Evolutionary conservation across 2,888 invertebrate species (phyloP), one percentile per base, ranked within the genome.

Genomic region (Phyto melanocephala): DNA sequence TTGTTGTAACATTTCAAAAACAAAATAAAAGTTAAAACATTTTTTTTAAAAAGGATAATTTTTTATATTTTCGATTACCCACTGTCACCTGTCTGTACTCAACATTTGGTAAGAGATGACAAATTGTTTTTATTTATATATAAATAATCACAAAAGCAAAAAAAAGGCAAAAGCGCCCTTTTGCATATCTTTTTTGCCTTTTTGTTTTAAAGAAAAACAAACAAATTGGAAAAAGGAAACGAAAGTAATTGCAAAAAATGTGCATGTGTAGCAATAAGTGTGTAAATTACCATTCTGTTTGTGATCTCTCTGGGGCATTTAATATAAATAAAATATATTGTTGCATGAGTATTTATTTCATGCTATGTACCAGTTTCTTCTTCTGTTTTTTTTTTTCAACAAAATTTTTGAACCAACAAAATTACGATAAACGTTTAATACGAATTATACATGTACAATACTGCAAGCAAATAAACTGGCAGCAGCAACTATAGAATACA

Each of bases 351-450:
- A 58, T 62, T 62, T 54, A 70, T 40, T 20, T 22, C 28, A 37
- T 47, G n/a, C 35, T 10, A 6, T 28, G n/a, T n/a, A n/a, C n/a
- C 4, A 42, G 33, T 33, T n/a, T n/a, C n/a, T n/a, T n/a, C n/a
- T n/a, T n/a, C n/a, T 33, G 33, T 33, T 33, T 33, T 33, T 33
- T 33, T 33, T 33, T 42, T 42, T 42, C 22, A 22, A 24, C 35
- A 56, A 37, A n/a, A 60, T 47, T 47, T 67, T 50, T 50, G 33
- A 35, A 52, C 8, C 42, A 17, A 54, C n/a, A 15, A 67, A 52
- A 67, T 52, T 52, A 42, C 52, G 42, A 67, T 42, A 67, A 60
- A 72, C 42, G 40, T 72, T 72, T 60, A 60, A 65, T 60, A 52
- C 58, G 67, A 35, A 74, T 54, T 67, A 68, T 22, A 37, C 22